Conservation (phyloP, 2,113 vertebrate species). For the Rhabdornis inornatus region DNA sequence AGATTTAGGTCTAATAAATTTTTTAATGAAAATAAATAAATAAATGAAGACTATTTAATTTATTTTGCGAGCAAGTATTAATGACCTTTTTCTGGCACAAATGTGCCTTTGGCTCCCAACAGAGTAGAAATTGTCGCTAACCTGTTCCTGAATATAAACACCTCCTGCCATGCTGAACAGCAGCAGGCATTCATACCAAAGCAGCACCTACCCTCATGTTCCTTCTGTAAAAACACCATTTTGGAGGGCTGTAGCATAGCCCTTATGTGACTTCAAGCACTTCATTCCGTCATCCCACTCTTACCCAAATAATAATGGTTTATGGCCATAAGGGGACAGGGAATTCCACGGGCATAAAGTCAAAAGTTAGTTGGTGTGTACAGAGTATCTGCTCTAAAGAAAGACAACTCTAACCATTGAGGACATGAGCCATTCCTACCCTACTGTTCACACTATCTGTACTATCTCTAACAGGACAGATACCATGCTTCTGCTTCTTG, state of each 20-base stretch:
- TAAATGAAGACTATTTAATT: background rate
- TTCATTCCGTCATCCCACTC: background rate
- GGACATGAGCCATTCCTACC: background rate
- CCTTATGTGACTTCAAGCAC: background rate
- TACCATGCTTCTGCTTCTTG: background rate
- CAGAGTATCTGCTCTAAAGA: background rate
- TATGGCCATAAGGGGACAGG: background rate
- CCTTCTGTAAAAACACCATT: background rate
- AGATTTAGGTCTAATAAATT: background rate
- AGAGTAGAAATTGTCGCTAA: background rate
- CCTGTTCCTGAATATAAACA: background rate
- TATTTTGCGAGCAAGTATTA: background rate
- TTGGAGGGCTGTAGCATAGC: background rate
- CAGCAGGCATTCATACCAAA: background rate
- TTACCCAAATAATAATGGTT: background rate
- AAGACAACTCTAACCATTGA: background rate
- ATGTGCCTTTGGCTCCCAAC: background rate
- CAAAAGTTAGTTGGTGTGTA: background rate
- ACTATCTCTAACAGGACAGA: background rate
- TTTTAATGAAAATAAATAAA: background rate
- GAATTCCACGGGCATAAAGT: background rate
- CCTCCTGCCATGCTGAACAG: background rate
- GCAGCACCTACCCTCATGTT: background rate
- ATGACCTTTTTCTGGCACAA: background rate
- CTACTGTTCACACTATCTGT: background rate